A percentile compares a stretch with the other conserved stretches of the same genome.
Conservation (phyloP, 2,797 vertebrate species). For the Delichon dasypus region DNA sequence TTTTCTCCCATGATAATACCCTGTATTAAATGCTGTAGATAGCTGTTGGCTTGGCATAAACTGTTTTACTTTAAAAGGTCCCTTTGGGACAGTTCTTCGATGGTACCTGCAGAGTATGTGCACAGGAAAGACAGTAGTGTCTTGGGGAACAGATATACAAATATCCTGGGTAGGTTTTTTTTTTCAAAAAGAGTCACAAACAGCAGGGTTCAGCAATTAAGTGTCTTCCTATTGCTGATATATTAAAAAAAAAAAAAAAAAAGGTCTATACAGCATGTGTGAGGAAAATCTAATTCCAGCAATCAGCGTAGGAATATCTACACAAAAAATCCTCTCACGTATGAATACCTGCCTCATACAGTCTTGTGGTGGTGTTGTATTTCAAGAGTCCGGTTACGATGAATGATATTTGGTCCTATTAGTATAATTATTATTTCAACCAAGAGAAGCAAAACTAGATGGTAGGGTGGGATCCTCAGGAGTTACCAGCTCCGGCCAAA, state of each 20-base stretch:
- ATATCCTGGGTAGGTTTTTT: neutral
- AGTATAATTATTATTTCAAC: neutral
- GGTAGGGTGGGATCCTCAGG: conserved; percentile 33
- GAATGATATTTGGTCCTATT: neutral
- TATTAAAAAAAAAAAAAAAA: neutral
- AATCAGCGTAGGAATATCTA: neutral
- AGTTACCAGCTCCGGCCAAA: neutral
- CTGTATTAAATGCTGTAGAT: neutral
- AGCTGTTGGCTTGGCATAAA: conserved; percentile 30
- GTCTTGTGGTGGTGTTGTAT: neutral
- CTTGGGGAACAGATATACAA: neutral
- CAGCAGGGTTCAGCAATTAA: neutral
- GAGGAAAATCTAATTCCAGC: neutral
- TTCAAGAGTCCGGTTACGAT: neutral
- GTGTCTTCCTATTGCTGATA: neutral
- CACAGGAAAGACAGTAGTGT: neutral
- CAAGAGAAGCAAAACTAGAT: conserved; percentile 7
- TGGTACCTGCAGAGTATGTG: neutral
- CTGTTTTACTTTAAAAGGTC: conserved; percentile 37
- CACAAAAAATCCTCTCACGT: neutral
- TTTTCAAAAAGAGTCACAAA: neutral
- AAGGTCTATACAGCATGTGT: neutral
- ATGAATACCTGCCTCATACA: neutral
- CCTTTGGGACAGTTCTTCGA: conserved; percentile 34
- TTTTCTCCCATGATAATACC: neutral